Percentiles rank a stretch among this genome's conserved stretches.
These are phyloP conservation scores for Rostratula benghalensis DNA, from an alignment of 2,113 vertebrate species.

Conservation along the genomic window DNA sequence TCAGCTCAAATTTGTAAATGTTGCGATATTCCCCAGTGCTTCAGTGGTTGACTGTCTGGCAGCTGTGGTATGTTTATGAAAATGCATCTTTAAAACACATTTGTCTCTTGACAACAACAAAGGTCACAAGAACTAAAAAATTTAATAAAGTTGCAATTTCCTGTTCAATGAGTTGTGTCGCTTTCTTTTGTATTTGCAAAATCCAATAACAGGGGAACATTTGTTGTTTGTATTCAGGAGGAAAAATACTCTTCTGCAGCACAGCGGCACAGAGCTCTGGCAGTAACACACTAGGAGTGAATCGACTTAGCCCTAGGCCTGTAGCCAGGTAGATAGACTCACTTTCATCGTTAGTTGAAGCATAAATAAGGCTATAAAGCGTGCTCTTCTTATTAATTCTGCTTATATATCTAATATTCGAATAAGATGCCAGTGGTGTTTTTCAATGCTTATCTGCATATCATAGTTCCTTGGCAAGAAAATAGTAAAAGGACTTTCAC, in stretches of 20 bases:
- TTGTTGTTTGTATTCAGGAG: constrained; percentile 64
- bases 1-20: constrained; percentile 28
- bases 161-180: constrained; percentile 13
- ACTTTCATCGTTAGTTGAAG: not conserved
- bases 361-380: not conserved
- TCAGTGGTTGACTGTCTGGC: constrained; percentile 1
- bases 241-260: not conserved
- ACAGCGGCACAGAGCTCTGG: not conserved
- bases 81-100: constrained; percentile 31
- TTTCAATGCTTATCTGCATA: constrained; percentile 3
- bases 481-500: not conserved
- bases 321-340: constrained; percentile 51
- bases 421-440: not conserved
- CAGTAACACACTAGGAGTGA: not conserved
- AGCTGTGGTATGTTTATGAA: constrained; percentile 52
- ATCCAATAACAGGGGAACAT: constrained; percentile 15
- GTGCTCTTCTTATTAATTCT: not conserved
- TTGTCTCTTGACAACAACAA: constrained; percentile 23
- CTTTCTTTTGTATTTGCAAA: constrained; percentile 31
- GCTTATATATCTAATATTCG: not conserved
- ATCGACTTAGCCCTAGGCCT: not conserved
- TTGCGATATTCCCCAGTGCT: constrained; percentile 40
- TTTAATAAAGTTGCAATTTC: constrained; percentile 57
- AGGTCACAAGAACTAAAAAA: constrained; percentile 18
- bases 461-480: not conserved